phyloP scores from a whole-genome alignment of 2,797 vertebrate species.

The Notamacropus eugenii region DNA sequence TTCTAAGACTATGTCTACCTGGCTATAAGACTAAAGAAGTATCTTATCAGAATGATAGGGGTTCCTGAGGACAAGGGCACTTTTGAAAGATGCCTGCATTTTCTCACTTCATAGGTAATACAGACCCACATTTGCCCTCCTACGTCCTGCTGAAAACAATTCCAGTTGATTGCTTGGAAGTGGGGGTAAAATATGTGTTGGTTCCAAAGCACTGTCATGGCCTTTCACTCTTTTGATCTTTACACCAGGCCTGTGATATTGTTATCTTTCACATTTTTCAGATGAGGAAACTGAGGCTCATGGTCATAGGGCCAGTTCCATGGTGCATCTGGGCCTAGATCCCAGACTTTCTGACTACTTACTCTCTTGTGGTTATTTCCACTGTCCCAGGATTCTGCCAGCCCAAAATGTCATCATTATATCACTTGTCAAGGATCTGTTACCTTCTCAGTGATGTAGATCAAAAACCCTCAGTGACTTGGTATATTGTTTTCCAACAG shows the following conservation, averaged over 20 bases:
- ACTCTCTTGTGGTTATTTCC: background rate
- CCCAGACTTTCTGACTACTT: background rate
- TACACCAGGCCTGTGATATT: background rate
- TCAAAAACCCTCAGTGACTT: background rate
- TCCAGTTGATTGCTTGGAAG: background rate
- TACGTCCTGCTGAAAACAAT: background rate
- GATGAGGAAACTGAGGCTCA: background rate
- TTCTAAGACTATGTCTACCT: constrained; percentile 14
- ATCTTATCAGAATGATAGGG: background rate
- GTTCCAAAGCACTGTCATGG: background rate
- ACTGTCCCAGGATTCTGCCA: background rate
- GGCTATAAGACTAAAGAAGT: background rate
- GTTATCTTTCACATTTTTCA: background rate
- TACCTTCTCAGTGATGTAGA: background rate
- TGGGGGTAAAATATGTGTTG: background rate
- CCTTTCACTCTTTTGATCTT: background rate
- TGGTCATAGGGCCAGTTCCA: background rate
- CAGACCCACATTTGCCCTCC: background rate
- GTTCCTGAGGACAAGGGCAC: background rate
- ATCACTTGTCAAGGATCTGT: background rate
- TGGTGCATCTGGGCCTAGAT: background rate
- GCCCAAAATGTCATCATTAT: background rate
- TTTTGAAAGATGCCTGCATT: background rate
- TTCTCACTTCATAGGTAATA: background rate
- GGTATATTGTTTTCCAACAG: background rate